Percentiles rank a stretch among this genome's conserved stretches.
These are phyloP conservation scores for Hyles lineata DNA, from an alignment of 2,888 invertebrate genomes.

Conservation along the genomic window DNA sequence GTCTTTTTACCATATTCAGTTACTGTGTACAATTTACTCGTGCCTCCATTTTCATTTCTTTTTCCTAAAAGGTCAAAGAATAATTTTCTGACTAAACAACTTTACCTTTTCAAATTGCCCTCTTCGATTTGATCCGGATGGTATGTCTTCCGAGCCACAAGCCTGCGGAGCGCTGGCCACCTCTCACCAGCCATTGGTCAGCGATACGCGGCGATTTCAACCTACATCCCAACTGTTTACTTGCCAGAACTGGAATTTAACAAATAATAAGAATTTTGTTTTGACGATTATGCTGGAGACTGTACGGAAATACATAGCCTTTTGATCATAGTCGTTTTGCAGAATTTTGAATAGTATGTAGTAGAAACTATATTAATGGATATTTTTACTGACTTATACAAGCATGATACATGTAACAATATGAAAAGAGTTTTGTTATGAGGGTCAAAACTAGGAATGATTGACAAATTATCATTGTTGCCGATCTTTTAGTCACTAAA, in stretches of 20 bases:
- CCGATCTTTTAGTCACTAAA: no score
- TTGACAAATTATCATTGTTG: no score
- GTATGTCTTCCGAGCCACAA: conserved; percentile 59
- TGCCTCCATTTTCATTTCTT: background rate
- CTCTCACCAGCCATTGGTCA: conserved; percentile 70
- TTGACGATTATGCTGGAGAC: no score
- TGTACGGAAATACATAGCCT: no score
- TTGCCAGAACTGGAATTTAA: conserved; percentile 14
- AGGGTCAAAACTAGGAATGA: no score
- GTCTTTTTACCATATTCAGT: background rate
- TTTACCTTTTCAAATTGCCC: conserved; percentile 63
- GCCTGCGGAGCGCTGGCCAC: conserved; percentile 54
- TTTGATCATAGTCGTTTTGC: no score
- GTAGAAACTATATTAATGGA: no score
- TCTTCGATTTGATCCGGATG: conserved; percentile 54
- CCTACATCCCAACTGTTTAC: conserved; percentile 52
- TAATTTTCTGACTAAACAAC: background rate
- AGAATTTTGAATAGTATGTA: no score
- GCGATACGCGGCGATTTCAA: conserved; percentile 38
- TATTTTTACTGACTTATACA: no score
- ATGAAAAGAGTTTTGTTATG: no score
- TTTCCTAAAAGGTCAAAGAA: background rate
- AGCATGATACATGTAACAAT: no score
- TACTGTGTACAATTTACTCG: no score
- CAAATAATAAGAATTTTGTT: background rate